phyloP scores from a whole-genome alignment of 2,113 vertebrate genomes.

The Notothenia rossii region DNA sequence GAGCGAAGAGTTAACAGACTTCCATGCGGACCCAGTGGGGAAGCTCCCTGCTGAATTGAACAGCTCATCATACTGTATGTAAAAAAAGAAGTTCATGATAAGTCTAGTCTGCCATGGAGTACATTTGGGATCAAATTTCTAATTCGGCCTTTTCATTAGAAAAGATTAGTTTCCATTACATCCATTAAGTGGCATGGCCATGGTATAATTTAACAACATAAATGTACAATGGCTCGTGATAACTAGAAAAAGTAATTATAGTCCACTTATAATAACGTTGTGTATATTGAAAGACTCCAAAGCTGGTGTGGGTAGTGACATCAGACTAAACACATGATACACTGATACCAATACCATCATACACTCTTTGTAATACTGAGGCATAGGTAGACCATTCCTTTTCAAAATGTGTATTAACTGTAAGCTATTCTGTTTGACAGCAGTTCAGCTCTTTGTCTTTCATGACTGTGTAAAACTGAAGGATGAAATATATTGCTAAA shows the following conservation, averaged over 20 bases:
- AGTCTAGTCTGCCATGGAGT: constrained; percentile 65
- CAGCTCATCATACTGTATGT: constrained; percentile 74
- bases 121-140: constrained; percentile 78
- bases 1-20: constrained; percentile 72
- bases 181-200: constrained; percentile 62
- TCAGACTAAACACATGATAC: constrained; percentile 48
- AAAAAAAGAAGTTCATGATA: constrained; percentile 78
- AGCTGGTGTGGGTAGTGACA: constrained; percentile 27
- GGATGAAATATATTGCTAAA: background rate
- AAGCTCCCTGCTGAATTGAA: constrained; percentile 76
- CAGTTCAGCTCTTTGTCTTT: background rate
- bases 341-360: constrained; percentile 50
- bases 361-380: constrained; percentile 5
- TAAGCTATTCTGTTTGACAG: background rate
- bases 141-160: constrained; percentile 79
- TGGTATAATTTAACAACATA: constrained; percentile 73
- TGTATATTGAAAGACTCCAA: constrained; percentile 8
- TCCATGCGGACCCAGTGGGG: constrained; percentile 60
- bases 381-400: background rate
- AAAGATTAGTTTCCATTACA: constrained; percentile 81
- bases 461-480: background rate
- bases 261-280: constrained; percentile 5
- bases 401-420: background rate
- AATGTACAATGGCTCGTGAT: constrained; percentile 59
- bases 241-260: constrained; percentile 65